A percentile compares a stretch with the other conserved stretches of the same genome.
These are phyloP conservation scores for Dendropsophus ebraccatus DNA, from an alignment of 2,113 vertebrate genomes.

Conservation along the genomic window DNA sequence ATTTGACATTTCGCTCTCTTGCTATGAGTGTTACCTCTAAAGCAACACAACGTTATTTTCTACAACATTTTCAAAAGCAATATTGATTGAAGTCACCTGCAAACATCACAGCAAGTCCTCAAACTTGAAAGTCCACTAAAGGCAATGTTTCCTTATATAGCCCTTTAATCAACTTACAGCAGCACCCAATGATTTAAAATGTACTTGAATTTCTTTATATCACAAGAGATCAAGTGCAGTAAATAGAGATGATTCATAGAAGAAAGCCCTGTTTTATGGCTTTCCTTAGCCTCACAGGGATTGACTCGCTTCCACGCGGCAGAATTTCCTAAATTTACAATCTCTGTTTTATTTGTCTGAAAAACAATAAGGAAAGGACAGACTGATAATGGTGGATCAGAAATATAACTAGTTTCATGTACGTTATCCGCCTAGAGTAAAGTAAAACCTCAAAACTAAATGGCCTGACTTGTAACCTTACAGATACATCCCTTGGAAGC, in stretches of 20 bases:
- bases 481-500: neutral
- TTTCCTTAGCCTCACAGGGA: neutral
- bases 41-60: constrained; percentile 41
- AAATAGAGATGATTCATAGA: constrained; percentile 1
- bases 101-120: constrained; percentile 13
- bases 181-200: neutral
- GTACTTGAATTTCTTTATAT: constrained; percentile 6
- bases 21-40: constrained; percentile 40
- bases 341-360: constrained; percentile 2
- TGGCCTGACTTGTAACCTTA: neutral
- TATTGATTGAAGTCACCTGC: constrained; percentile 53
- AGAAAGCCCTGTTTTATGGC: neutral
- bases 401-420: neutral
- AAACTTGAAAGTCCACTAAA: constrained; percentile 33
- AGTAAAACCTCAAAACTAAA: neutral
- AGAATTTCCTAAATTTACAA: constrained; percentile 1
- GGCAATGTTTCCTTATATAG: constrained; percentile 25
- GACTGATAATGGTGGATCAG: neutral
- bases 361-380: neutral
- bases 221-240: neutral
- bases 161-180: constrained; percentile 20
- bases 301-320: neutral
- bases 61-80: constrained; percentile 40
- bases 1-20: constrained; percentile 53
- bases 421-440: neutral